phyloP scores from a whole-genome alignment of 2,888 invertebrate species.

The Drosophila meridionalis region DNA sequence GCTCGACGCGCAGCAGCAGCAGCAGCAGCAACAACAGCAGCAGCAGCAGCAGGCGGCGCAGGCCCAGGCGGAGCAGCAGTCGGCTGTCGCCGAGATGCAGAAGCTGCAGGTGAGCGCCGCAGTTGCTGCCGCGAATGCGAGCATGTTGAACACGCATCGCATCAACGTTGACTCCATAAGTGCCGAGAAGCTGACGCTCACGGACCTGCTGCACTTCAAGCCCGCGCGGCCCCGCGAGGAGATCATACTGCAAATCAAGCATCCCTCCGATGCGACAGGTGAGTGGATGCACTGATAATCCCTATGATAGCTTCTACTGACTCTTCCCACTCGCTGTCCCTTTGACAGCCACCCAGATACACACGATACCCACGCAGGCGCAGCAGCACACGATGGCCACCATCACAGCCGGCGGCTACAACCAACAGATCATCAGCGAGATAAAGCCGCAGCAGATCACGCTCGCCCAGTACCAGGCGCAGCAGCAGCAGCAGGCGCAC shows the following conservation, averaged over 20 bases:
- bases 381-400: slow-evolving; percentile 82
- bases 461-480: slow-evolving; percentile 83
- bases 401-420: slow-evolving; percentile 81
- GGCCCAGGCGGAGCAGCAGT: slow-evolving; percentile 59
- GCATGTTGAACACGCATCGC: slow-evolving; percentile 79
- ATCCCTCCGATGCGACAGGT: slow-evolving; percentile 80
- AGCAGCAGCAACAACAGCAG: slow-evolving; percentile 56
- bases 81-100: slow-evolving; percentile 67
- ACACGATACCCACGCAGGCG: slow-evolving; percentile 79
- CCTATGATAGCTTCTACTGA: no score
- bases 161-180: slow-evolving; percentile 83
- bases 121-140: slow-evolving; percentile 63
- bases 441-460: slow-evolving; percentile 83
- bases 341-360: slow-evolving; percentile 76
- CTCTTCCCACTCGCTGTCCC: not conserved
- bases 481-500: slow-evolving; percentile 79
- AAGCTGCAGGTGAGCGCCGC: slow-evolving; percentile 64
- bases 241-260: slow-evolving; percentile 83
- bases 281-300: not conserved
- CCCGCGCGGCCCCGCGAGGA: slow-evolving; percentile 82
- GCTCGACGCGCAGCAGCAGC: slow-evolving; percentile 66
- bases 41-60: slow-evolving; percentile 57
- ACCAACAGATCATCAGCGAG: slow-evolving; percentile 84
- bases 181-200: slow-evolving; percentile 83
- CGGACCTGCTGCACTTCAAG: slow-evolving; percentile 83